Conservation (phyloP, 2,888 invertebrate genomes). For the Xestobium rufovillosum region DNA sequence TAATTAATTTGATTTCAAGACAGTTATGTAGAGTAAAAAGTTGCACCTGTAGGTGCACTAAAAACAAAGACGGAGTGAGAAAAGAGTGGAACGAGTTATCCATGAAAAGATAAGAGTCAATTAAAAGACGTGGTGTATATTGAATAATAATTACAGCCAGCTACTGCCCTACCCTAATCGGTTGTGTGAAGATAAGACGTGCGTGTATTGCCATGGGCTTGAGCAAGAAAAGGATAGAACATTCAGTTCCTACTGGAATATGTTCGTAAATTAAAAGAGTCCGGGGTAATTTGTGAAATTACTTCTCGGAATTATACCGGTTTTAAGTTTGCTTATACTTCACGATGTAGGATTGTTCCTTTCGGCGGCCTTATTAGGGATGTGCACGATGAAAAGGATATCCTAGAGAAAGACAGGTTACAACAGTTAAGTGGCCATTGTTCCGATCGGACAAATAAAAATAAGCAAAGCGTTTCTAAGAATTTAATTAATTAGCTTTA, state of each 20-base stretch:
- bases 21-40: too few species aligned
- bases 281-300: conserved; percentile 45
- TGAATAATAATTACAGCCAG: conserved; percentile 44
- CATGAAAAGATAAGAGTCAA: conserved; percentile 43
- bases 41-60: neutral
- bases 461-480: conserved; percentile 29
- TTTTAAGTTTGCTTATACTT: conserved; percentile 23
- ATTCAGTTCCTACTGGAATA: conserved; percentile 11
- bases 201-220: too few species aligned
- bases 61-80: neutral
- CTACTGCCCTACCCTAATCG: conserved; percentile 34
- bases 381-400: too few species aligned
- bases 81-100: conserved; percentile 1
- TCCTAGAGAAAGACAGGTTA: too few species aligned
- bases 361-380: conserved; percentile 7
- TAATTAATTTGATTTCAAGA: too few species aligned
- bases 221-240: conserved; percentile 5
- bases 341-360: conserved; percentile 14
- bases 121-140: conserved; percentile 46
- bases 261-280: conserved; percentile 37
- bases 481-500: conserved; percentile 39
- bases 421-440: conserved; percentile 21
- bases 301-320: conserved; percentile 39
- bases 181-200: conserved; percentile 16
- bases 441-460: conserved; percentile 18